A percentile compares a stretch with the other conserved stretches of the same genome.
Evolutionary conservation across 2,797 vertebrate genomes (phyloP).

Genomic region (Onychomys torridus): DNA sequence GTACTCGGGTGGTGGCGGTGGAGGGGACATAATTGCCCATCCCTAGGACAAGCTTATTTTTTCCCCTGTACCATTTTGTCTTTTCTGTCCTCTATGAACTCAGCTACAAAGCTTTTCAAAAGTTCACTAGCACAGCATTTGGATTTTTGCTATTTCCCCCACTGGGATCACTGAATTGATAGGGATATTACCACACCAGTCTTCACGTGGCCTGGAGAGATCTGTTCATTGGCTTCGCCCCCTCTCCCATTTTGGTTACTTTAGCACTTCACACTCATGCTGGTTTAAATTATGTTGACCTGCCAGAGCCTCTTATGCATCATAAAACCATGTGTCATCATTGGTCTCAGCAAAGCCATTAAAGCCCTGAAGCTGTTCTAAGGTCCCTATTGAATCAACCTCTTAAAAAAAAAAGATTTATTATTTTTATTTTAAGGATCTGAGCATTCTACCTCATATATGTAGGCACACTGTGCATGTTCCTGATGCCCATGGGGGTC

Average conservation of each 20-base stretch:
- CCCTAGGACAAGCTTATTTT: neutral
- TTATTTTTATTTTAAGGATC: neutral
- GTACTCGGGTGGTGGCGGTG: neutral
- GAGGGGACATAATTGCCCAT: neutral
- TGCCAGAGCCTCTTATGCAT: neutral
- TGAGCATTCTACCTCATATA: neutral
- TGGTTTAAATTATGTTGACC: neutral
- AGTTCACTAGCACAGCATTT: neutral
- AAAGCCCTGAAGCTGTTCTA: neutral
- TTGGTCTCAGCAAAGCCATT: neutral
- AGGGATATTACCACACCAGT: neutral
- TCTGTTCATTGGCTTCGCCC: neutral
- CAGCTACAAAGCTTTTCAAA: neutral
- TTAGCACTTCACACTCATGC: neutral
- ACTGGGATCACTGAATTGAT: neutral
- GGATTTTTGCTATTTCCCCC: neutral
- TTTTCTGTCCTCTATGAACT: neutral
- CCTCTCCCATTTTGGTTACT: neutral
- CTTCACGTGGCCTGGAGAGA: neutral
- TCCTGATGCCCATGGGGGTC: neutral
- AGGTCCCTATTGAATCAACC: neutral
- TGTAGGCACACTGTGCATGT: neutral
- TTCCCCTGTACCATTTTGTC: neutral
- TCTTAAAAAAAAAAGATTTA: neutral
- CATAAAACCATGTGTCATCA: neutral